These are phyloP conservation scores for Halotydeus destructor DNA, from an alignment of 1,140 invertebrate species.

Conservation along the genomic window DNA sequence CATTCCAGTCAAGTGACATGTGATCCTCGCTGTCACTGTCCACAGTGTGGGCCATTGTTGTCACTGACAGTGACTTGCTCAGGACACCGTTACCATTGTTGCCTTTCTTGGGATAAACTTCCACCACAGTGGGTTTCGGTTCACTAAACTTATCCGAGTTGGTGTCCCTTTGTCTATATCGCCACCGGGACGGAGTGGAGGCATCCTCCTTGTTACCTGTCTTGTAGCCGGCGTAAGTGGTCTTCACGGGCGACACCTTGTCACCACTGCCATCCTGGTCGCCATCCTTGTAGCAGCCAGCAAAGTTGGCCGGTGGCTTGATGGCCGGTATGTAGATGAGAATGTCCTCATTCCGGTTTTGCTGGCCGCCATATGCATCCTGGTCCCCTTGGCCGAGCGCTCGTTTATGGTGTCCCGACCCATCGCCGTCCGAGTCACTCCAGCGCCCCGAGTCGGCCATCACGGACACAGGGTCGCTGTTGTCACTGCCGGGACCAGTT, in stretches of 20 bases:
- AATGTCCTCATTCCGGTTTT: conserved; percentile 15
- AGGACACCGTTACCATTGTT: not conserved
- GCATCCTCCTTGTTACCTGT: not conserved
- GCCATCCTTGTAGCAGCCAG: too few relatives aligned
- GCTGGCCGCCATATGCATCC: conserved; percentile 1
- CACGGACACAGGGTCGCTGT: not conserved
- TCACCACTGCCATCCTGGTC: not conserved
- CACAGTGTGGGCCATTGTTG: too few relatives aligned
- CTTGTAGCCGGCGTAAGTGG: not conserved
- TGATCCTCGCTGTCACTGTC: too few relatives aligned
- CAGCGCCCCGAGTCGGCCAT: conserved; percentile 7
- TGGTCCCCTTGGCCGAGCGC: not conserved
- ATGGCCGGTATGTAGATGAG: conserved; percentile 17
- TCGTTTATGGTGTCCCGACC: not conserved
- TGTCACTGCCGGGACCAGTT: conserved; percentile 5
- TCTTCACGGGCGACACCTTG: not conserved
- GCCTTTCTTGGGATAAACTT: conserved; percentile 2
- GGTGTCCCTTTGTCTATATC: not conserved
- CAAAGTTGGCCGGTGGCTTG: conserved; percentile 12
- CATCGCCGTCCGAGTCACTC: conserved; percentile 3
- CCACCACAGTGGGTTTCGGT: conserved; percentile 2
- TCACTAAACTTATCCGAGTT: not conserved
- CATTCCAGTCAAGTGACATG: too few relatives aligned
- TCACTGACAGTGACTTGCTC: not conserved
- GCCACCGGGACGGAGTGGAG: not conserved